Base-by-base conservation (phyloP, 2,113 vertebrate genomes). In the Megaceryle maxima region DNA sequence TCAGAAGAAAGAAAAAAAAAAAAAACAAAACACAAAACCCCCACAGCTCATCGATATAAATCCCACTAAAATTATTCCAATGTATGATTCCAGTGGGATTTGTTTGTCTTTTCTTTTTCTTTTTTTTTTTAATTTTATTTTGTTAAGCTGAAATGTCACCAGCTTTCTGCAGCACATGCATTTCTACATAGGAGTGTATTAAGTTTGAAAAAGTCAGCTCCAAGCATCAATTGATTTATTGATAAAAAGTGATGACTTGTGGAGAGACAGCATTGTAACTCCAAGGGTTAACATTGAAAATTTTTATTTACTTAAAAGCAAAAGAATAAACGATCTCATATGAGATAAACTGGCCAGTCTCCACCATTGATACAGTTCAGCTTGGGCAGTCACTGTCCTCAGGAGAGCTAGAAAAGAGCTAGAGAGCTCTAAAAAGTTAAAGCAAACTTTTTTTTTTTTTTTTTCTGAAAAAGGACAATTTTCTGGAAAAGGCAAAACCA, bases 1-100 rank as follows among this genome's bases (percentile, higher is more conserved):
- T 90, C 76, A 87, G 83, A 96, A 92, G 79, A 2, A 33, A 74
- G 87, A 89, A 82, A 93, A 90, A 70, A 5, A n/a, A 59, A 77
- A 86, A 88, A 5, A n/a, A 59, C 74, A 86, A 88, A 63, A 12
- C 73, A 82, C 78, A 91, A 92, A 92, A 75, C 2, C n/a, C 78
- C 77, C 91, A 92, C 22, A 91, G 88, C 86, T 91, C 78, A 35
- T 16, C 84, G 69, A 94, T 66, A 84, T 63, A 94, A 96, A 94
- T 77, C 87, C 92, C 63, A 80, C 75, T 79, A 79, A 96, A 95
- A 91, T 94, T 19, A 94, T 79, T 84, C 33, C 44, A 92, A 37
- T 62, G 62, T 74, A 94, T 80, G 68, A 78, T 78, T 94, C 93
- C 80, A 37, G 56, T 55, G 77, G 86, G 89, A 94, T 91, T 93